A percentile compares a stretch with the other conserved stretches of the same genome.
Conservation (phyloP, 1,140 invertebrate genomes). For the Leptinotarsa texana region DNA sequence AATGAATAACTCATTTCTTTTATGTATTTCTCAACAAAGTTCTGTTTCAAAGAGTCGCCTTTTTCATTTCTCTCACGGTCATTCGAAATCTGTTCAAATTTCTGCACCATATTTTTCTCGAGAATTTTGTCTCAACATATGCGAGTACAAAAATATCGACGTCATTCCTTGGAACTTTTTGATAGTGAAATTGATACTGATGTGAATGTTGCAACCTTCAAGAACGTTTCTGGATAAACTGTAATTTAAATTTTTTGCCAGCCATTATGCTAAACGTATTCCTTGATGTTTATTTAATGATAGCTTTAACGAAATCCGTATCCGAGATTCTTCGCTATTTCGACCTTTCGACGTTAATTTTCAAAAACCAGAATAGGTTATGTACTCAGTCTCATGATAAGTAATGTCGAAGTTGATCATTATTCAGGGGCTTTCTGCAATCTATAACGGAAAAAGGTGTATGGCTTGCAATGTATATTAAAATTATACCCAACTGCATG, state of each 20-base stretch:
- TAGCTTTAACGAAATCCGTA: slow-evolving; percentile 6
- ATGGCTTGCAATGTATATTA: not conserved
- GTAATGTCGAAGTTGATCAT: not conserved
- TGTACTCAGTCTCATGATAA: not conserved
- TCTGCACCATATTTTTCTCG: not conserved
- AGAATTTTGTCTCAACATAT: not conserved
- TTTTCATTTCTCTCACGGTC: not conserved
- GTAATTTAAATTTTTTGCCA: slow-evolving; percentile 6
- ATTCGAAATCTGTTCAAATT: not conserved
- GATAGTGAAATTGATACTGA: slow-evolving; percentile 3
- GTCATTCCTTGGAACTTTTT: not conserved
- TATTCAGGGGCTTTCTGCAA: not conserved
- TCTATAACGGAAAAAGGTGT: no score
- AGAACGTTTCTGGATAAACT: slow-evolving; percentile 1
- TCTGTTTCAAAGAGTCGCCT: not conserved
- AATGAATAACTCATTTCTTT: no score
- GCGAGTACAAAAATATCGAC: not conserved
- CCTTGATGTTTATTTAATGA: slow-evolving; percentile 21
- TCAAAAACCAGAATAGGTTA: not conserved
- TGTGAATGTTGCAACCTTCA: slow-evolving; percentile 11
- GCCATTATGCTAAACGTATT: slow-evolving; percentile 16
- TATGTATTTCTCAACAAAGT: no score
- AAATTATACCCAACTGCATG: not conserved
- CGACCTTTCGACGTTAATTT: not conserved
- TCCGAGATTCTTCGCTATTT: slow-evolving; percentile 11